Conservation (phyloP, 1,140 invertebrate species). For the Caerostris darwini region DNA sequence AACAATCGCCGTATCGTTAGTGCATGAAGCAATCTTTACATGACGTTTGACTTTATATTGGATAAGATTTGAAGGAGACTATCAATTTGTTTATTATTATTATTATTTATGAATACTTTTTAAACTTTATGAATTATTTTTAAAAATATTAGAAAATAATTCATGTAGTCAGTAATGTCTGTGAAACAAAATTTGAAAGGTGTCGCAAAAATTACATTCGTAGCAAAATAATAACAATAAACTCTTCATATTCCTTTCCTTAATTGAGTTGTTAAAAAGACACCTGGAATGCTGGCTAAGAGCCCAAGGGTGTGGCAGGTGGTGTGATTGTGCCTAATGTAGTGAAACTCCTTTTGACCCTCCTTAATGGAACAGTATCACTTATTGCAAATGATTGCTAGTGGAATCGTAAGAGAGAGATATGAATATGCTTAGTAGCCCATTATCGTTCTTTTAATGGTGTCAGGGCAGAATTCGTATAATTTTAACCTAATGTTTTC, state of each 20-base stretch:
- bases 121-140: too few species aligned
- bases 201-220: too few species aligned
- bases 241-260: neutral
- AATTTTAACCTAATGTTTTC: neutral
- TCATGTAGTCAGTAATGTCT: too few species aligned
- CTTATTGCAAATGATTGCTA: neutral
- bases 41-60: too few species aligned
- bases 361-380: neutral
- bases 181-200: too few species aligned
- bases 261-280: neutral
- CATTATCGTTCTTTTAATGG: neutral
- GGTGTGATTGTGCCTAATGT: neutral
- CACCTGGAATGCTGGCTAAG: neutral
- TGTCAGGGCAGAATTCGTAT: neutral
- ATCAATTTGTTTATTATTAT: too few species aligned
- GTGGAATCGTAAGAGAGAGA: neutral
- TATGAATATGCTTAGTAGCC: neutral
- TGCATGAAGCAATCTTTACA: too few species aligned
- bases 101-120: too few species aligned
- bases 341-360: neutral
- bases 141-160: too few species aligned
- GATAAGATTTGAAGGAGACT: too few species aligned
- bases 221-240: too few species aligned
- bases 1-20: too few species aligned
- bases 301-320: neutral